Evolutionary conservation across 1,140 invertebrate genomes (phyloP), one percentile per base, ranked within the genome.

Genomic region (Nephotettix cincticeps): DNA sequence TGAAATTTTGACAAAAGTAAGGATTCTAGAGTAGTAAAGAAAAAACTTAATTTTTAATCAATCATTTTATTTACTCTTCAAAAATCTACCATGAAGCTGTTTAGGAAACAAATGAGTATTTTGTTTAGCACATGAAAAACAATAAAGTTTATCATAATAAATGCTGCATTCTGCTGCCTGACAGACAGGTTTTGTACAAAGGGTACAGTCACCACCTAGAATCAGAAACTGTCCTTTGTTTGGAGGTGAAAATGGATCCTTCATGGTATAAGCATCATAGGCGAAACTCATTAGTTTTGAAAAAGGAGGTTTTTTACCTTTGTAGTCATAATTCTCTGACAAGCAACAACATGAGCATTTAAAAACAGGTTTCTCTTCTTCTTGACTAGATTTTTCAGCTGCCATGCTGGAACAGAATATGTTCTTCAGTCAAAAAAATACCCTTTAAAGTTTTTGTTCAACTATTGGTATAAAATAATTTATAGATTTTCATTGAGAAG

Each of bases 231-330:
- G 87, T 30, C 86, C 87, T 78, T 84, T 88, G 71, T 86, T 85
- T 19, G 86, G 84, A 0, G 88, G 81, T 77, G 86, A 86, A 77
- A 95, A 95, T 1, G 93, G 93, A 84, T 95, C 93, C 77, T 90
- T 90, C 85, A 93, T 91, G 0, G 94, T 79, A 79, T 91, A 96
- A 71, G 86, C 88, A 13, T 92, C 86, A 79, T 92, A 91, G 56
- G 82, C 80, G 71, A 91, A 88, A 71, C 78, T 76, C 9, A 89
- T 79, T 30, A 83, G 79, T 71, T 85, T 84, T 14, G 87, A 85
- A 77, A 92, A 93, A 1, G 90, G 88, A 47, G 92, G 90, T 74
- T 84, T 83, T 3, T 77, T 81, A 0, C 92, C 92, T 79, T 88
- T 90, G 76, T 91, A 93, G 72, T 93, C 85, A 70, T 87, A 91